These are phyloP conservation scores for Gyps fulvus DNA, from an alignment of 2,113 vertebrate genomes.

Conservation along the genomic window DNA sequence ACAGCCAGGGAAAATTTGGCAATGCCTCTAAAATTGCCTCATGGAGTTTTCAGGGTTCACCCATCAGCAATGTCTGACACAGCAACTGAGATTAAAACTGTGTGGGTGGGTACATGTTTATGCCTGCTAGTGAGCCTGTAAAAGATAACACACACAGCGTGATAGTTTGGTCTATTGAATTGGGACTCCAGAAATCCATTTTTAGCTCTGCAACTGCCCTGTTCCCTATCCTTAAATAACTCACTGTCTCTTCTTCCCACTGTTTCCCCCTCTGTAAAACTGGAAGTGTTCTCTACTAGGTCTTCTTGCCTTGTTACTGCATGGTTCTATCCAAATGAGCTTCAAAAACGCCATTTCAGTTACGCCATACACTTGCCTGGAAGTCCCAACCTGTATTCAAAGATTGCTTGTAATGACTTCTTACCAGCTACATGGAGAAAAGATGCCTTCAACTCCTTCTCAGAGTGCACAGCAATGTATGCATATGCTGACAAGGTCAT, in stretches of 20 bases:
- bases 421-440: background rate
- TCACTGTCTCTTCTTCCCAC: background rate
- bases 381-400: background rate
- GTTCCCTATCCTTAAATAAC: background rate
- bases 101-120: conserved; percentile 2
- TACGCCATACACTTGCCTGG: background rate
- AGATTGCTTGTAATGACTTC: background rate
- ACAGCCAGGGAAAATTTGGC: conserved; percentile 5
- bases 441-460: background rate
- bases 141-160: background rate
- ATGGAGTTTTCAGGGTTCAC: background rate
- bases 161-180: background rate
- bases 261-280: background rate
- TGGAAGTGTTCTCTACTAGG: background rate
- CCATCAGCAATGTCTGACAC: conserved; percentile 31
- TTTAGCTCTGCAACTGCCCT: background rate
- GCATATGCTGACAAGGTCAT: background rate
- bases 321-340: background rate
- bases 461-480: background rate
- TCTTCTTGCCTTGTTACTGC: background rate
- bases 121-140: conserved; percentile 28
- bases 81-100: background rate
- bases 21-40: background rate
- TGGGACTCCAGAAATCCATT: background rate
- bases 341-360: background rate